Evolutionary conservation across 2,113 vertebrate species (phyloP).

Genomic region (Parus major): DNA sequence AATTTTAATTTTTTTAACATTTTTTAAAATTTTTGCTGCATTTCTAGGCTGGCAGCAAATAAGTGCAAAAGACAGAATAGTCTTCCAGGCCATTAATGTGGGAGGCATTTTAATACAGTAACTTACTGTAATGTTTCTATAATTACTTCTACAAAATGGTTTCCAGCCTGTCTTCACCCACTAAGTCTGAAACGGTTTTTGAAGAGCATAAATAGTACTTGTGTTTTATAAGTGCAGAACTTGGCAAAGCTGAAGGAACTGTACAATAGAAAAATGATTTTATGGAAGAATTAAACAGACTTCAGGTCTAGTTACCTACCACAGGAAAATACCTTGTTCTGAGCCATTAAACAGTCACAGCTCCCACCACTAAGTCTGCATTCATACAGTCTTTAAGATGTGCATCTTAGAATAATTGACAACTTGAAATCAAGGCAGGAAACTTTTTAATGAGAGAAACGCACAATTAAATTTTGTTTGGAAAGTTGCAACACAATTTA

Average conservation of each 20-base stretch:
- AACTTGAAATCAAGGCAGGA: background rate
- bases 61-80: background rate
- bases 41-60: background rate
- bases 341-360: background rate
- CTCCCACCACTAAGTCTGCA: background rate
- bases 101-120: constrained; percentile 11
- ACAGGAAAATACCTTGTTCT: background rate
- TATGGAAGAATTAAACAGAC: background rate
- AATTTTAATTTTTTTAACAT: too few relatives aligned
- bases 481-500: background rate
- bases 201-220: background rate
- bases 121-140: background rate
- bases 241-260: background rate
- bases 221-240: background rate
- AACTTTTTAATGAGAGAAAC: constrained; percentile 32
- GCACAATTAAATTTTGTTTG: background rate
- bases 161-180: background rate
- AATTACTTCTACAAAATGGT: constrained; percentile 6
- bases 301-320: background rate
- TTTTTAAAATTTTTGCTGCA: background rate
- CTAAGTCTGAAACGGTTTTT: background rate
- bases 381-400: background rate
- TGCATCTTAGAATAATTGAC: background rate
- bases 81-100: background rate
- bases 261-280: background rate